Base-by-base conservation (phyloP, 2,113 vertebrate species). In the Corythaixoides concolor region DNA sequence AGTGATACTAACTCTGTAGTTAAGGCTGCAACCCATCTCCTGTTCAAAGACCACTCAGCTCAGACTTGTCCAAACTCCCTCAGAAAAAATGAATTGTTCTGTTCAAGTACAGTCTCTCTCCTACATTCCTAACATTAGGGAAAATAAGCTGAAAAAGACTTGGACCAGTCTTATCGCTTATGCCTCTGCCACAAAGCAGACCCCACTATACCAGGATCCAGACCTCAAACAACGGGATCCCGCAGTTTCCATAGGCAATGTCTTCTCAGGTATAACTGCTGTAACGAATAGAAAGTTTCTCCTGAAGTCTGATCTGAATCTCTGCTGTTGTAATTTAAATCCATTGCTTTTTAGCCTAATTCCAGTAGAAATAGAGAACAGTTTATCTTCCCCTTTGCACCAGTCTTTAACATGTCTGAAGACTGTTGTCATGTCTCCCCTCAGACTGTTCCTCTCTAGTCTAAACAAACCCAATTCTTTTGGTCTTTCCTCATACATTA, bases 401-500 rank as follows among this genome's bases (percentile, higher is more conserved):
- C 81, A 91, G 69, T 37, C 58, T 88, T 80, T 91, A 95, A 94
- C 77, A 1, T 95, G 89, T 97, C 87, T 97, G 78, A 96, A 91
- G 81, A 75, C 87, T 97, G 87, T 88, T 97, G 96, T 96, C 96
- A 96, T 69, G 95, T 96, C 95, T 96, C 93, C 74, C 37, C 70
- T 88, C 87, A 94, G 89, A 96, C 85, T 82, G 87, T 93, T 97
- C 68, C 86, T 91, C 78, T 89, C 81, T 91, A 96, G 95, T 89
- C 96, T 97, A 97, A 97, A 97, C 95, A 97, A 97, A 96, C 18
- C 45, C 91, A 92, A 45, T 96, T 96, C 93, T 96, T 97, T 95
- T 85, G 78, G 93, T 95, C 91, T 96, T 96, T 94, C 85, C 85
- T 97, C 94, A 97, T 94, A 91, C 45, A 96, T 94, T 91, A 95